Base-by-base conservation (phyloP, 1,140 invertebrate genomes). In the Metaphire vulgaris region DNA sequence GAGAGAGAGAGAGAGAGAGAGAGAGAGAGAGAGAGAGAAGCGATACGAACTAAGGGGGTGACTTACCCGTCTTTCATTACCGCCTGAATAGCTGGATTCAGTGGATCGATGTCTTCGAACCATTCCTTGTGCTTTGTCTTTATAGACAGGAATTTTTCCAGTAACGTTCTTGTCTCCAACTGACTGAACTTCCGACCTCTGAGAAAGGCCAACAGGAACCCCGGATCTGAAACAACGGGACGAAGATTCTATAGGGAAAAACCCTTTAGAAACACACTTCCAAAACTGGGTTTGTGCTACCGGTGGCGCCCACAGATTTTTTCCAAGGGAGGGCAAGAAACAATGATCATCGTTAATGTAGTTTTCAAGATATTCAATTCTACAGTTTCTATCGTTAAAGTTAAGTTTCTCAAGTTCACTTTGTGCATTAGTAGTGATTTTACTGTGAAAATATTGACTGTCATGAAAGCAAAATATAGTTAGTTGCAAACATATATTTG, bases 131-230 rank as follows among this genome's bases (percentile, higher is more conserved):
- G 68, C 67, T 74, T 31, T 56, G 74, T 41, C 64, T 70, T 65
- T 33, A 64, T 32, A 64, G 31, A 28, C 31, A 74, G 67, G 31
- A 68, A 72, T 29, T 34, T 68, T 33, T 73, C 70, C 71, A 77
- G 21, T 33, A 77, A 31, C 16, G 65, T 56, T 56, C 71, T 31
- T 2, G 72, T 29, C 33, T 41, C 72, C 67, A 74, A 69, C 33
- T 77, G 76, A 72, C 72, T 77, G 76, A 77, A 77, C 66, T 77
- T 77, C n/a, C 66, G 30, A 28, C 72, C 72, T 64, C 76, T 74
- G 1, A 77, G 66, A 33, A 77, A 77, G 26, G 69, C 16, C 30
- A 77, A 56, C n/a, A 77, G 71, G 31, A 77, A 74, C 2, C 2
- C 6, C 0, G 72, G 0, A 73, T 73, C 72, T 73, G 33, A 2